Conservation (phyloP, 1,140 invertebrate genomes). For the Drosophila erecta region DNA sequence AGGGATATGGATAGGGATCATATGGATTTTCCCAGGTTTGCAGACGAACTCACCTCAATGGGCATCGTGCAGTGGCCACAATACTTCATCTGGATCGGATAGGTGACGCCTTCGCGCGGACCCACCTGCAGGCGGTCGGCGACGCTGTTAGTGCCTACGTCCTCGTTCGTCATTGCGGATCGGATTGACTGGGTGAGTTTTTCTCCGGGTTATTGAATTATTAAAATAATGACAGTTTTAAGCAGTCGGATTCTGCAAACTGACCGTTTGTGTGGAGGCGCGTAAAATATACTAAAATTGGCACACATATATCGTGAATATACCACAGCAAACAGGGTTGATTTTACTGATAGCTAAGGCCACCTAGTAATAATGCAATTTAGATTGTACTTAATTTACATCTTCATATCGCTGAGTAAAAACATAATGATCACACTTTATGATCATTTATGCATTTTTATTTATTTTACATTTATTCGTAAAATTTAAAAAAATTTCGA, state of each 20-base stretch:
- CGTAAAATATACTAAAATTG: not conserved
- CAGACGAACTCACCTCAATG: slow-evolving; percentile 87
- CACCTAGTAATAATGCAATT: too few relatives aligned
- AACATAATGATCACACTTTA: too few relatives aligned
- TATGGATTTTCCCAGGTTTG: slow-evolving; percentile 3
- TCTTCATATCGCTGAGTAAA: too few relatives aligned
- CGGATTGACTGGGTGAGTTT: slow-evolving; percentile 16
- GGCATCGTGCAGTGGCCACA: slow-evolving; percentile 98
- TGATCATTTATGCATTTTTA: too few relatives aligned
- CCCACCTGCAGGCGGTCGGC: slow-evolving; percentile 75
- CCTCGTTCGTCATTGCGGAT: slow-evolving; percentile 63
- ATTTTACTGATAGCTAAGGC: too few relatives aligned
- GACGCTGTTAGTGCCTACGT: slow-evolving; percentile 35
- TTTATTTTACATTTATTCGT: too few relatives aligned
- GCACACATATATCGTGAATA: not conserved
- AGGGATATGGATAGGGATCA: not conserved
- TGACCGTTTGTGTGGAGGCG: not conserved
- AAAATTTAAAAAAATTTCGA: too few relatives aligned
- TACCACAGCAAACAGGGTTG: not conserved
- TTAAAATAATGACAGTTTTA: not conserved
- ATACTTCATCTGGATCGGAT: slow-evolving; percentile 95
- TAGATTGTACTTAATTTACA: too few relatives aligned
- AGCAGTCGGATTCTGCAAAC: not conserved
- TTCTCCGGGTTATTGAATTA: not conserved
- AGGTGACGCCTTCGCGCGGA: slow-evolving; percentile 86